These are phyloP conservation scores for Zophobas morio DNA, from an alignment of 1,140 invertebrate species.

Conservation along the genomic window DNA sequence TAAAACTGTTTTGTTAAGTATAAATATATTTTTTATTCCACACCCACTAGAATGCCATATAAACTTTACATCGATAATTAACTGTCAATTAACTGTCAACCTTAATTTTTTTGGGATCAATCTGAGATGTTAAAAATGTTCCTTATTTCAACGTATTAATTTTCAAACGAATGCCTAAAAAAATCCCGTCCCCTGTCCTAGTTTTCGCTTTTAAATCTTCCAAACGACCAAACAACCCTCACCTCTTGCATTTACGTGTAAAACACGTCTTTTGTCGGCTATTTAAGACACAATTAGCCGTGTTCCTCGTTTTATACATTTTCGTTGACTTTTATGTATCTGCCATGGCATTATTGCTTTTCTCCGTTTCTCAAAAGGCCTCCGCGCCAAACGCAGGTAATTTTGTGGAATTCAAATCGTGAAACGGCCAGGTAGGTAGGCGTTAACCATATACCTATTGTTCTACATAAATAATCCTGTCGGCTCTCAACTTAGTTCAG, in stretches of 20 bases:
- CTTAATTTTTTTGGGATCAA: no score
- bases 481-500: constrained; percentile 48
- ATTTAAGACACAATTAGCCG: constrained; percentile 30
- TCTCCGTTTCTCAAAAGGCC: constrained; percentile 1
- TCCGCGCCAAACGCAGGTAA: neutral
- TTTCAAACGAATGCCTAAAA: no score
- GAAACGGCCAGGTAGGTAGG: constrained; percentile 52
- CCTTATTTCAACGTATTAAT: no score
- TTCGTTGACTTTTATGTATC: constrained; percentile 42
- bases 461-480: constrained; percentile 53
- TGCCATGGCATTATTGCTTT: constrained; percentile 35
- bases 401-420: constrained; percentile 24
- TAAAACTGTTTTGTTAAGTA: no score
- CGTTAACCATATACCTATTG: constrained; percentile 49
- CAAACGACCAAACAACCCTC: constrained; percentile 5
- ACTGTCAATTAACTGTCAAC: no score
- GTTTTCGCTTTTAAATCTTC: constrained; percentile 28
- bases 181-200: no score
- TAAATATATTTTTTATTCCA: no score
- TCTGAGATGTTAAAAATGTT: no score
- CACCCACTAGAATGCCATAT: no score
- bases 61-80: no score
- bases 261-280: constrained; percentile 38
- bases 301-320: constrained; percentile 35
- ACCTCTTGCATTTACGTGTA: neutral